phyloP scores from a whole-genome alignment of 2,888 invertebrate species.

The Oscheius sp. region DNA sequence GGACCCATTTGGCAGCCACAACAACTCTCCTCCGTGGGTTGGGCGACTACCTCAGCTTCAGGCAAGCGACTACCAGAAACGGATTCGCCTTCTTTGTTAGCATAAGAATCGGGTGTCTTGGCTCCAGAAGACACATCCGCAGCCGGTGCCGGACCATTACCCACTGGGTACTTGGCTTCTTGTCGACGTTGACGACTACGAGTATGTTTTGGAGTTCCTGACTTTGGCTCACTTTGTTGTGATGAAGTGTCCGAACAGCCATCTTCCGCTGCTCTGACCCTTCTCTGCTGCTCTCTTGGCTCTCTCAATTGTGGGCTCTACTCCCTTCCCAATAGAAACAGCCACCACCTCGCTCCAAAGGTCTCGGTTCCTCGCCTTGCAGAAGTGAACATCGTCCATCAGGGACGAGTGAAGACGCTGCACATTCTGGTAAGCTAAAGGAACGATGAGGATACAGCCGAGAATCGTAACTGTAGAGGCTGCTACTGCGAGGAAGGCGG shows the following conservation, averaged over 20 bases:
- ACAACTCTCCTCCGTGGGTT: constrained; percentile 33
- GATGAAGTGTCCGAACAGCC: constrained; percentile 69
- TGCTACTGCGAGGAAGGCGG: constrained; percentile 70
- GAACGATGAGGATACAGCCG: constrained; percentile 68
- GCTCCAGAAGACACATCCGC: constrained; percentile 8
- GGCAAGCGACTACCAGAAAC: constrained; percentile 28
- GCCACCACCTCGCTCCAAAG: constrained; percentile 70
- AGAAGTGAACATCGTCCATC: constrained; percentile 68
- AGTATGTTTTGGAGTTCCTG: background rate
- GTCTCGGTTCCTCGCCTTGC: constrained; percentile 70
- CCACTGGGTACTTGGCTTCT: constrained; percentile 24
- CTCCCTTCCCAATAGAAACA: constrained; percentile 64
- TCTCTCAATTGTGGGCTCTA: constrained; percentile 41
- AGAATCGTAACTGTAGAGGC: constrained; percentile 71
- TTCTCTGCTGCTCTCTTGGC: constrained; percentile 42
- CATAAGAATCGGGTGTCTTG: background rate
- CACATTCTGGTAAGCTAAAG: constrained; percentile 71
- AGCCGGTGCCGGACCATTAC: constrained; percentile 12
- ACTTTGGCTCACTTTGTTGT: constrained; percentile 24
- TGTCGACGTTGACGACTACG: constrained; percentile 35
- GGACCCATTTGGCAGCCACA: constrained; percentile 50
- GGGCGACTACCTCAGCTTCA: background rate
- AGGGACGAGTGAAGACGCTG: constrained; percentile 68
- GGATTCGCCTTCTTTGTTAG: constrained; percentile 10
- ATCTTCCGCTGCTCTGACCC: constrained; percentile 42